Percentiles rank a stretch among this genome's conserved stretches.
Evolutionary conservation across 2,113 vertebrate genomes (phyloP).

Genomic region (Pungitius pungitius): DNA sequence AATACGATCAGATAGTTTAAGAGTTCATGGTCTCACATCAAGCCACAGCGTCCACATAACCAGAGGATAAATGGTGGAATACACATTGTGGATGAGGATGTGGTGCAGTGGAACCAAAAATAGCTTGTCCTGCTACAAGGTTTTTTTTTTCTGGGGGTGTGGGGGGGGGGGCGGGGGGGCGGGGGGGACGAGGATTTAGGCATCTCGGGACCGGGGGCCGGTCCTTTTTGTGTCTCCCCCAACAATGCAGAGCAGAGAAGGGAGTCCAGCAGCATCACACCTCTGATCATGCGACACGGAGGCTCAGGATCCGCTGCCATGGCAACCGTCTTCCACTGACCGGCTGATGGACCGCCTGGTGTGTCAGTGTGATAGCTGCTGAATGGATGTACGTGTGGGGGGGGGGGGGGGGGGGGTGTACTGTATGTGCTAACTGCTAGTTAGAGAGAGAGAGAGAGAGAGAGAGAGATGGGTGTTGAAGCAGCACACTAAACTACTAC

Average conservation of each 20-base stretch:
- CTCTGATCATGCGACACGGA: slow-evolving; percentile 77
- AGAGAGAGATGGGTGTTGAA: slow-evolving; percentile 9
- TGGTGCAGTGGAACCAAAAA: neutral
- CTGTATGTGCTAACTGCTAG: no score
- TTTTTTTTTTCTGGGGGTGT: neutral
- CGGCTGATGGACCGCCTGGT: slow-evolving; percentile 72
- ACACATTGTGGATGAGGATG: neutral
- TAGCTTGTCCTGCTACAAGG: neutral
- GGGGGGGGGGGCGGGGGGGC: no score
- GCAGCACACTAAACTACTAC: slow-evolving; percentile 25
- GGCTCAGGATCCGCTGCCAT: slow-evolving; percentile 80
- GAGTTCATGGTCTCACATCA: slow-evolving; percentile 1
- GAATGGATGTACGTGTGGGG: slow-evolving; percentile 42
- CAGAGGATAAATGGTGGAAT: neutral
- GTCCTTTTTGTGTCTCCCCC: slow-evolving; percentile 4
- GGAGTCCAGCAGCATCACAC: slow-evolving; percentile 70
- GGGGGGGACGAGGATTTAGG: neutral
- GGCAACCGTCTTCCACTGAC: slow-evolving; percentile 82
- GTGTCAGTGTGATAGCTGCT: slow-evolving; percentile 69
- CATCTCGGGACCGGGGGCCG: neutral
- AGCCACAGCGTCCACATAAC: neutral
- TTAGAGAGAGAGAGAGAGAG: no score
- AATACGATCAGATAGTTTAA: neutral
- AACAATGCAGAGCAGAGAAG: slow-evolving; percentile 33
- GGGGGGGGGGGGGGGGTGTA: no score